A percentile compares a stretch with the other conserved stretches of the same genome.
Evolutionary conservation across 2,888 invertebrate species (phyloP).

Genomic region (Fragum whitleyi): DNA sequence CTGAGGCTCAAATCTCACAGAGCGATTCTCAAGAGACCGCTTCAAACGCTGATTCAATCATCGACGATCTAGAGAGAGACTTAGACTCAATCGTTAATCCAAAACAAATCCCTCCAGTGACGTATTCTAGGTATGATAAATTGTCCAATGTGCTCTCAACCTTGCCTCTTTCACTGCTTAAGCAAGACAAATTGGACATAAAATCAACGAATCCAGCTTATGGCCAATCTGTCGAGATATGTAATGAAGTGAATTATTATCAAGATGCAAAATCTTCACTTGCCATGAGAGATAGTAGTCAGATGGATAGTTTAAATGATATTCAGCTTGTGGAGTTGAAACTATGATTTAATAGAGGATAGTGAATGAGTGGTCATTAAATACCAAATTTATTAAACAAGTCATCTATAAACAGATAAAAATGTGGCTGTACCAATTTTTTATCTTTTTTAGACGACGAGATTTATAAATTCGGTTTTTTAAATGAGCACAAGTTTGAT

Average conservation of each 20-base stretch:
- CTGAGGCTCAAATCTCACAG: conserved; percentile 57
- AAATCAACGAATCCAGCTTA: conserved; percentile 18
- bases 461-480: too few relatives aligned
- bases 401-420: too few relatives aligned
- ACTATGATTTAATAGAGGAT: too few relatives aligned
- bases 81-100: conserved; percentile 76
- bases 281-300: not conserved
- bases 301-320: conserved; percentile 6
- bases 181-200: not conserved
- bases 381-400: too few relatives aligned
- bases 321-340: conserved; percentile 16
- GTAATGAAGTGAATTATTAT: not conserved
- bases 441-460: too few relatives aligned
- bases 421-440: too few relatives aligned
- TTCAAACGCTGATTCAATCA: conserved; percentile 62
- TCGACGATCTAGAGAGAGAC: conserved; percentile 74
- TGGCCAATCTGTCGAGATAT: not conserved
- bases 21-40: conserved; percentile 68
- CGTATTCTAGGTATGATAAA: conserved; percentile 44
- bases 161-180: conserved; percentile 22
- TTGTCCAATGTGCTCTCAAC: conserved; percentile 30
- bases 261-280: conserved; percentile 10
- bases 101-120: conserved; percentile 23
- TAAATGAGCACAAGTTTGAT: too few relatives aligned
- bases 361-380: too few relatives aligned